Evolutionary conservation across 2,113 vertebrate species (phyloP), one percentile per base, ranked within the genome.

Genomic region (Pseudopodoces humilis): DNA sequence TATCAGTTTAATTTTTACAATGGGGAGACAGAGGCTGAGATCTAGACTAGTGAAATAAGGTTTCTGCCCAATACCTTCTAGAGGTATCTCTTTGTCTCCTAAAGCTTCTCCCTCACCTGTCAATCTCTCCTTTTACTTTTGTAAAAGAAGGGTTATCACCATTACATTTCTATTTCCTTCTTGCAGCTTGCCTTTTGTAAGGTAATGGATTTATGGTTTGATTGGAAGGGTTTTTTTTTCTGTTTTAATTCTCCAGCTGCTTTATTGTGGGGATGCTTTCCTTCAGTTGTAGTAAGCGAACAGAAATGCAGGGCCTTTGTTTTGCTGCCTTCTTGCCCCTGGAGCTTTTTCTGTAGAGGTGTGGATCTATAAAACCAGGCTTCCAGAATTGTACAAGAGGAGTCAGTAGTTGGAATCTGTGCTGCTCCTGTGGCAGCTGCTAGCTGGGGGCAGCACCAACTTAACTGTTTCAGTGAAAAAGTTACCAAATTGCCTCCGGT

Each of bases 401-500:
- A 67, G 11, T 77, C 37, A 37, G 23, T 49, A 65, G 50, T 10
- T 63, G 86, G 64, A 74, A 67, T 50, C 7, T 77, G 58, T 41
- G 33, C 39, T 81, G 28, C 56, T n/a, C 52, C 35, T 78, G 15
- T 65, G 55, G 11, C 37, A 39, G 37, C 37, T 39, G 37, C 3
- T 72, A 27, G 4, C 2, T 60, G 49, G 3, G 44, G 19, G 21
- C 68, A 91, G n/a, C 59, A 86, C 11, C 11, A 69, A 16, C 16
- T 86, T 88, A 74, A 62, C 28, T 64, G 22, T 72, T 56, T 46
- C 5, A 25, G 20, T 62, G 37, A 58, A 77, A 80, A 77, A 74
- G 31, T 17, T 76, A 43, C 24, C 20, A 9, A 56, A 28, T 0
- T 0, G 1, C 25, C n/a, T 44, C 21, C 0, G 0, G 7, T 88